Percentiles rank a stretch among this genome's conserved stretches.
Evolutionary conservation across 1,140 invertebrate species (phyloP).

Genomic region (Conopomorpha cramerella): DNA sequence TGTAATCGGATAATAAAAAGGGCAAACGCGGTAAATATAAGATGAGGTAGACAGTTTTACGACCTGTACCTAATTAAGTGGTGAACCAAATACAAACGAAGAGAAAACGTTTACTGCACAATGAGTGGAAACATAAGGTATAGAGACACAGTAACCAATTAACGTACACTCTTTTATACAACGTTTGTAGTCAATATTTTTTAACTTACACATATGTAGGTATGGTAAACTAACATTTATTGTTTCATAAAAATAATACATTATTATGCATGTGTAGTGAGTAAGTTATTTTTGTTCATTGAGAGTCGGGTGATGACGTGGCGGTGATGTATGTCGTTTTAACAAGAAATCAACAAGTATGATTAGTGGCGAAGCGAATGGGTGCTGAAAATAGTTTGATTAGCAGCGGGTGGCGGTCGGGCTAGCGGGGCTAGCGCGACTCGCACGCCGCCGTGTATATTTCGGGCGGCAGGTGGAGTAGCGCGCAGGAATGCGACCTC

Average conservation of each 20-base stretch:
- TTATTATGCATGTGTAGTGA: no score
- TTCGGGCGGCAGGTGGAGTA: slow-evolving; percentile 50
- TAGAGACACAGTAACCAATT: no score
- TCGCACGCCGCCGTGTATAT: slow-evolving; percentile 38
- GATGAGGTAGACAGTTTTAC: slow-evolving; percentile 62
- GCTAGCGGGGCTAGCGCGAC: slow-evolving; percentile 21
- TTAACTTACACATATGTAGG: no score
- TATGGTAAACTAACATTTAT: no score
- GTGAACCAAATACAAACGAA: slow-evolving; percentile 52
- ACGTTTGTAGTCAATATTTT: no score
- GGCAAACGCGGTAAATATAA: slow-evolving; percentile 61
- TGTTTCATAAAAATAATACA: no score
- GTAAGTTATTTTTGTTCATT: no score
- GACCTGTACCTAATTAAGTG: slow-evolving; percentile 59
- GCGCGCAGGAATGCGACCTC: slow-evolving; percentile 49
- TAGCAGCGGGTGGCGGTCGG: slow-evolving; percentile 14
- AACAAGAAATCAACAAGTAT: no score
- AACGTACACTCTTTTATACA: no score
- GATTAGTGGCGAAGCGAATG: slow-evolving; percentile 11
- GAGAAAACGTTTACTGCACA: slow-evolving; percentile 45
- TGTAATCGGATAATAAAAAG: slow-evolving; percentile 61
- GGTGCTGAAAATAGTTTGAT: slow-evolving; percentile 29
- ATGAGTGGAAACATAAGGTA: slow-evolving; percentile 14
- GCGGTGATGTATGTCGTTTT: no score
- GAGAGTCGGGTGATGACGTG: no score